These are phyloP conservation scores for Anisognathus igniventris DNA, from an alignment of 2,797 vertebrate genomes.

Conservation along the genomic window DNA sequence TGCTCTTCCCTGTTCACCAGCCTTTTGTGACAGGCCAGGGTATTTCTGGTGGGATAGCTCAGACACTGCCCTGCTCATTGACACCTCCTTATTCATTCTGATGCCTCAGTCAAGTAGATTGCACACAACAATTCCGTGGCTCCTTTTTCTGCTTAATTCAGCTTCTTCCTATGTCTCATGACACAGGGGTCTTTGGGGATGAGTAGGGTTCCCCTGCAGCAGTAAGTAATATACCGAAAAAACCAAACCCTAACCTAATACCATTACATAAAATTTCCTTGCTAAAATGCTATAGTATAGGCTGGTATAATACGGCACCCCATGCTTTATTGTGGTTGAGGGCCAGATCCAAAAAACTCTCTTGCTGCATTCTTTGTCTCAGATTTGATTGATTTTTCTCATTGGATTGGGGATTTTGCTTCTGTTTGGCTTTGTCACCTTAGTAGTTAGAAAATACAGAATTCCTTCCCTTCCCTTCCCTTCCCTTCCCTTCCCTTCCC, in stretches of 20 bases:
- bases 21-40: neutral
- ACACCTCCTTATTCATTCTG: neutral
- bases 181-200: neutral
- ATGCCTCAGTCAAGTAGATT: neutral
- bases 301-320: neutral
- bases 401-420: neutral
- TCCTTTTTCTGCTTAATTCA: neutral
- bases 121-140: neutral
- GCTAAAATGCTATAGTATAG: neutral
- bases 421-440: neutral
- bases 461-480: neutral
- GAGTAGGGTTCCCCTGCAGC: neutral
- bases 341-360: neutral
- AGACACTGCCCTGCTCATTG: neutral
- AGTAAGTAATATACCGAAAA: neutral
- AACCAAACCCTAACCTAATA: fast-evolving
- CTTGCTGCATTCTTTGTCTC: neutral
- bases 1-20: neutral
- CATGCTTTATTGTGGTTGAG: neutral
- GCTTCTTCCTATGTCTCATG: neutral
- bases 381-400: neutral
- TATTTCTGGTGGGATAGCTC: neutral
- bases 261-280: neutral
- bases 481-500: too few species aligned
- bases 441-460: neutral